Percentiles rank a stretch among this genome's conserved stretches.
Evolutionary conservation across 2,888 invertebrate genomes (phyloP).

Genomic region (Acrocera orbiculus): DNA sequence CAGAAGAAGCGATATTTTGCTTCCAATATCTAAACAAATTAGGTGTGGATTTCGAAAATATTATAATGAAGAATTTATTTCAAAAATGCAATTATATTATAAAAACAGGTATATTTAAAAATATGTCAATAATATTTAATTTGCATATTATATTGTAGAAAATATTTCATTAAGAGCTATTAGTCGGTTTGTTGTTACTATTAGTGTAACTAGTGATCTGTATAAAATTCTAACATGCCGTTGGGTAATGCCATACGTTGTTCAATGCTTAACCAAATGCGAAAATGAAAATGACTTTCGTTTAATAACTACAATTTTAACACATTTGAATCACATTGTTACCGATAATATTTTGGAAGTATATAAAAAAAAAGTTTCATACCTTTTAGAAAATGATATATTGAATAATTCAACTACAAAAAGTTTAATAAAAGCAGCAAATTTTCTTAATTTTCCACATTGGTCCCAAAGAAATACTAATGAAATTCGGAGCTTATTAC

Average conservation of each 20-base stretch:
- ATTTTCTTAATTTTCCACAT: constrained; percentile 32
- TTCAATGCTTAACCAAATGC: constrained; percentile 22
- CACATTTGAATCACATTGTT: constrained; percentile 29
- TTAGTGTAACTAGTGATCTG: constrained; percentile 27
- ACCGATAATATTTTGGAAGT: constrained; percentile 22
- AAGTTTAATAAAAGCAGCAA: constrained; percentile 21
- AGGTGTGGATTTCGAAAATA: constrained; percentile 24
- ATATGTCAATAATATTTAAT: neutral
- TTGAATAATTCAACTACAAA: constrained; percentile 19
- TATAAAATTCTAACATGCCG: constrained; percentile 27
- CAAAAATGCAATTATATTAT: neutral
- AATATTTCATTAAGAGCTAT: constrained; percentile 24
- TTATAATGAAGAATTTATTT: constrained; percentile 25
- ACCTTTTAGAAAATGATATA: constrained; percentile 21
- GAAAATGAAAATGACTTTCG: constrained; percentile 27
- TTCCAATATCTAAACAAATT: constrained; percentile 34
- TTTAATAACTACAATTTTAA: constrained; percentile 32
- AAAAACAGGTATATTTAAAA: neutral
- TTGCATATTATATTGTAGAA: constrained; percentile 13
- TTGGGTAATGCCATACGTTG: constrained; percentile 27
- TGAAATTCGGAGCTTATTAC: constrained; percentile 26
- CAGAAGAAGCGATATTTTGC: constrained; percentile 28
- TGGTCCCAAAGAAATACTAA: constrained; percentile 30
- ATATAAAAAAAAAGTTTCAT: constrained; percentile 25
- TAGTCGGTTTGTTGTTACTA: constrained; percentile 30